A percentile compares a stretch with the other conserved stretches of the same genome.
Evolutionary conservation across 1,140 invertebrate species (phyloP).

Genomic region (Teleogryllus occipitalis): DNA sequence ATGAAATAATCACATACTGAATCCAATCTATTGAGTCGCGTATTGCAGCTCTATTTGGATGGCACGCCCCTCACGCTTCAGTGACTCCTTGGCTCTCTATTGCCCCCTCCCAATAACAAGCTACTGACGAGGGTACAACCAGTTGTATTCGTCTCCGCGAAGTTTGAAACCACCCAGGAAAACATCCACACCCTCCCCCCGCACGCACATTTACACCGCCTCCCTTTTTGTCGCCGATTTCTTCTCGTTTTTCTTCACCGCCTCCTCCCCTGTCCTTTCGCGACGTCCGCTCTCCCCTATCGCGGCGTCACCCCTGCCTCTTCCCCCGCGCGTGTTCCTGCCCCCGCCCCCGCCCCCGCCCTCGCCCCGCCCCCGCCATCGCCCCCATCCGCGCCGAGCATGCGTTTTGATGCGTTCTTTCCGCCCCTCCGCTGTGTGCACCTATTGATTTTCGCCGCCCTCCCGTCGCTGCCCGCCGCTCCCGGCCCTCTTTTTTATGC

Average conservation of each 20-base stretch:
- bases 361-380: conserved; percentile 4
- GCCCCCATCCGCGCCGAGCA: conserved; percentile 17
- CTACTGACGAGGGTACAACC: not conserved
- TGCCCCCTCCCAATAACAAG: too few relatives aligned
- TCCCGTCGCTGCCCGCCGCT: conserved; percentile 27
- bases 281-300: too few relatives aligned
- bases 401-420: conserved; percentile 18
- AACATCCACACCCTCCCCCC: conserved; percentile 13
- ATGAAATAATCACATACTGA: too few relatives aligned
- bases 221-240: conserved; percentile 17
- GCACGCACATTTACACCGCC: not conserved
- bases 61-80: too few relatives aligned
- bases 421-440: not conserved
- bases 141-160: not conserved
- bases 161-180: not conserved
- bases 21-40: too few relatives aligned
- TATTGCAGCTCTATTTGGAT: too few relatives aligned
- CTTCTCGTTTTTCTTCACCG: not conserved
- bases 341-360: too few relatives aligned
- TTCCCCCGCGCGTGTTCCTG: not conserved
- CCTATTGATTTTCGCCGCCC: conserved; percentile 25
- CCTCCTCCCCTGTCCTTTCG: not conserved
- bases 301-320: too few relatives aligned
- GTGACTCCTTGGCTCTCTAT: too few relatives aligned
- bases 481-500: conserved; percentile 31